Evolutionary conservation across 2,888 invertebrate genomes (phyloP).

Genomic region (Ceraclea dissimilis): DNA sequence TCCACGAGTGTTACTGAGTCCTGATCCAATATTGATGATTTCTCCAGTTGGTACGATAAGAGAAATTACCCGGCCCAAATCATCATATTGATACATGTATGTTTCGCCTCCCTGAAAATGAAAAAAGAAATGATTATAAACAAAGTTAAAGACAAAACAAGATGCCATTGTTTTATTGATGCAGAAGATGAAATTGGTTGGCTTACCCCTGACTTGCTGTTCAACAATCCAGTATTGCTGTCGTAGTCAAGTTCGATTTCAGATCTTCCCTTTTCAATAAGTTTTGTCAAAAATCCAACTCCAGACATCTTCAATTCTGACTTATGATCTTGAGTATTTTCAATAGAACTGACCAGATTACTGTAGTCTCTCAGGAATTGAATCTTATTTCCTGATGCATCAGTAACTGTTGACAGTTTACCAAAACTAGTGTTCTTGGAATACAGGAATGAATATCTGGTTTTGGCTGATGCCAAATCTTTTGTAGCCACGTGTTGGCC

Average conservation of each 20-base stretch:
- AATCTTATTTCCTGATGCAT: constrained; percentile 89
- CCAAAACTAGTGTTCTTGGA: constrained; percentile 96
- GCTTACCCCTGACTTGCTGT: constrained; percentile 72
- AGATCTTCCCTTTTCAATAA: constrained; percentile 81
- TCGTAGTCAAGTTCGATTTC: constrained; percentile 89
- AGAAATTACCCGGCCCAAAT: constrained; percentile 77
- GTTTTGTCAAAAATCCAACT: constrained; percentile 81
- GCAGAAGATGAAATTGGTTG: constrained; percentile 12
- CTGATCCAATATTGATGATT: constrained; percentile 70
- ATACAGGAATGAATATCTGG: constrained; percentile 91
- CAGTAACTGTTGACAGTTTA: constrained; percentile 86
- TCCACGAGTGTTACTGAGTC: constrained; percentile 69
- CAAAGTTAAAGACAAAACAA: constrained; percentile 13
- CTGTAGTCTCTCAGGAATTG: constrained; percentile 87
- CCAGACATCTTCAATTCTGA: constrained; percentile 88
- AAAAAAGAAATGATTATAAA: constrained; percentile 9
- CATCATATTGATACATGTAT: constrained; percentile 86
- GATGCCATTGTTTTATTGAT: background rate
- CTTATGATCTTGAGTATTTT: constrained; percentile 90
- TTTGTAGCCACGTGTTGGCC: constrained; percentile 95
- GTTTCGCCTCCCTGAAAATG: constrained; percentile 68
- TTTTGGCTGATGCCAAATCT: constrained; percentile 90
- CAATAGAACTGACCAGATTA: constrained; percentile 87
- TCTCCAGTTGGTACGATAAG: constrained; percentile 90
- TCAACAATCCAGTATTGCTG: constrained; percentile 77